A percentile compares a stretch with the other conserved stretches of the same genome.
phyloP scores from a whole-genome alignment of 2,888 invertebrate species.

The Calliphora vomitoria region DNA sequence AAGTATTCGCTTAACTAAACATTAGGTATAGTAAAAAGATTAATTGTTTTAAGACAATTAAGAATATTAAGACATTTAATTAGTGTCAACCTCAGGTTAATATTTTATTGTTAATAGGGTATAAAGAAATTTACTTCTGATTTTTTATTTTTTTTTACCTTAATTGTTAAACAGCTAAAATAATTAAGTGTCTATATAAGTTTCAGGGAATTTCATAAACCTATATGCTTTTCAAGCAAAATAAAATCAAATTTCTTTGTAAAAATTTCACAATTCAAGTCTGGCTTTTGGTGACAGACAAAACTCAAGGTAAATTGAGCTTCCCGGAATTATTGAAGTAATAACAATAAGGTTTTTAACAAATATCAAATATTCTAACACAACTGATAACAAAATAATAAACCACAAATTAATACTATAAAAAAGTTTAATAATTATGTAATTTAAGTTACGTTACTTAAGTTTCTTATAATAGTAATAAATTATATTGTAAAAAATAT shows the following conservation, averaged over 20 bases:
- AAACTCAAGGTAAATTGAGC: background rate
- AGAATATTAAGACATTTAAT: no score
- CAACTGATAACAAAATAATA: background rate
- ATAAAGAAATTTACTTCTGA: no score
- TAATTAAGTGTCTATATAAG: no score
- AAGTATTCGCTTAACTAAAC: no score
- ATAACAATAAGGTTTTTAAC: background rate
- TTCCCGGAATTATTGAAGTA: background rate
- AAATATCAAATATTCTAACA: background rate
- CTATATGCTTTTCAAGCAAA: background rate
- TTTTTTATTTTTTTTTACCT: no score
- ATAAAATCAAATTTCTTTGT: conserved; percentile 17
- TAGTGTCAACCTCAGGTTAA: no score
- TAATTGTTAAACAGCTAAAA: no score
- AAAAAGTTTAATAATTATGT: conserved; percentile 4
- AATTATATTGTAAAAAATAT: background rate
- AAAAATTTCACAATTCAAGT: background rate
- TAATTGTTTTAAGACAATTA: no score
- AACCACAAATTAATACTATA: background rate
- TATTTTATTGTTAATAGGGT: no score
- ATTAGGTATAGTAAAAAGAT: no score
- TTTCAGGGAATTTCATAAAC: background rate
- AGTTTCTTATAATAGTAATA: conserved; percentile 22
- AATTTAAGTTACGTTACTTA: background rate
- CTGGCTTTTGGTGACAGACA: background rate